These are phyloP conservation scores for Halcyon smyrnensis DNA, from an alignment of 2,797 vertebrate species.

Conservation along the genomic window DNA sequence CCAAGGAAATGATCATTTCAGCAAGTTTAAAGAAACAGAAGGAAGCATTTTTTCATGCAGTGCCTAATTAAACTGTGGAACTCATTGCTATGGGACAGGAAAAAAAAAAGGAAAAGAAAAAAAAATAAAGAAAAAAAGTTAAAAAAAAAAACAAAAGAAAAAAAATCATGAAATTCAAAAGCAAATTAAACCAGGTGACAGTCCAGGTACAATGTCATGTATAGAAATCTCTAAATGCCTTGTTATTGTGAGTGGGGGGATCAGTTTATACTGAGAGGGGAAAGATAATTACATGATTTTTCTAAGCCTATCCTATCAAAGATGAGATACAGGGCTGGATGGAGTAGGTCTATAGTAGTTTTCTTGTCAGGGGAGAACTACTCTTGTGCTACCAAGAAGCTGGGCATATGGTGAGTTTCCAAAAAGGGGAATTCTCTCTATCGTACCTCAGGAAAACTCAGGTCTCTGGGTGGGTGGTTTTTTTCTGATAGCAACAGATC, in stretches of 20 bases:
- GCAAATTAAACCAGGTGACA: not conserved
- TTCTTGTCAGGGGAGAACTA: not conserved
- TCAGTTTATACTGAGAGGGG: not conserved
- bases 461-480: slow-evolving; percentile 33
- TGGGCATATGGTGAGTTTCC: not conserved
- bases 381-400: not conserved
- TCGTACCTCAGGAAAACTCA: not conserved
- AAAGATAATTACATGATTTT: not conserved
- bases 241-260: not conserved
- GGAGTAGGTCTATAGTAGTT: not conserved
- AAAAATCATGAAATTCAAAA: not conserved
- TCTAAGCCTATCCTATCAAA: not conserved
- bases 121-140: too few species aligned
- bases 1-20: not conserved
- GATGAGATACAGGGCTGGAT: not conserved
- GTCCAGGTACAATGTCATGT: not conserved
- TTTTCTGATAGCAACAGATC: slow-evolving; percentile 30
- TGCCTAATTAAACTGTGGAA: not conserved
- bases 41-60: not conserved
- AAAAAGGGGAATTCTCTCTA: not conserved
- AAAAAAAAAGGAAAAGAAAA: accelerated
- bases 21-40: not conserved
- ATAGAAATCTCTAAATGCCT: not conserved
- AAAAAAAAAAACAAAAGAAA: too few species aligned
- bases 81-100: not conserved